Percentiles rank a stretch among this genome's conserved stretches.
Evolutionary conservation across 1,140 invertebrate genomes (phyloP).

Genomic region (Ctenoplectra terminalis): DNA sequence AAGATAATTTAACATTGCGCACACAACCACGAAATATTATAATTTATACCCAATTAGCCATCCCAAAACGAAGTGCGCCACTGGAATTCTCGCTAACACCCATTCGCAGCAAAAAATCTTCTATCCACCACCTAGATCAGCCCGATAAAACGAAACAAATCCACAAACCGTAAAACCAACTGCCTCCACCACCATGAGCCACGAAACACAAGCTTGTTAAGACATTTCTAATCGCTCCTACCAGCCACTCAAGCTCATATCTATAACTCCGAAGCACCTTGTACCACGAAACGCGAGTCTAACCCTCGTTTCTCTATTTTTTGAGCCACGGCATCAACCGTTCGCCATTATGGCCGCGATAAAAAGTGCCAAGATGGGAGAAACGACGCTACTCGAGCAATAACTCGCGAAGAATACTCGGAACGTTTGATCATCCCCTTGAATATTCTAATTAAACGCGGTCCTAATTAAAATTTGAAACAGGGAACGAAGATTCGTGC

Average conservation of each 20-base stretch:
- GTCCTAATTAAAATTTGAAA: conserved; percentile 19
- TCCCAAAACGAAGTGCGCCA: neutral
- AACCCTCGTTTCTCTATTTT: neutral
- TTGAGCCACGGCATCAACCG: neutral
- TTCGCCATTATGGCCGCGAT: neutral
- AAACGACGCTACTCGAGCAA: neutral
- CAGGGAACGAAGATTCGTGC: too few relatives aligned
- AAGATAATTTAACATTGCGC: too few relatives aligned
- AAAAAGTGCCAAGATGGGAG: neutral
- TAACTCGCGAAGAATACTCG: neutral
- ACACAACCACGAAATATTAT: neutral
- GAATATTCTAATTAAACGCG: conserved; percentile 31
- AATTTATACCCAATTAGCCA: neutral
- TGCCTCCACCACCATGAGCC: neutral
- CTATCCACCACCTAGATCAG: neutral
- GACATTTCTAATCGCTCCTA: conserved; percentile 1
- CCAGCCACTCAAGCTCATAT: neutral
- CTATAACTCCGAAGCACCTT: neutral
- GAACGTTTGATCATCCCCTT: neutral
- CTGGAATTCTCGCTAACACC: neutral
- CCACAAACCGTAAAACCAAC: conserved; percentile 1
- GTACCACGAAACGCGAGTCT: conserved; percentile 3
- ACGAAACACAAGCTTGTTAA: neutral
- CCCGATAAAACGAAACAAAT: conserved; percentile 7
- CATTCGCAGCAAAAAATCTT: neutral